These are phyloP conservation scores for Diachasmimorpha longicaudata DNA, from an alignment of 1,140 invertebrate species.

Conservation along the genomic window DNA sequence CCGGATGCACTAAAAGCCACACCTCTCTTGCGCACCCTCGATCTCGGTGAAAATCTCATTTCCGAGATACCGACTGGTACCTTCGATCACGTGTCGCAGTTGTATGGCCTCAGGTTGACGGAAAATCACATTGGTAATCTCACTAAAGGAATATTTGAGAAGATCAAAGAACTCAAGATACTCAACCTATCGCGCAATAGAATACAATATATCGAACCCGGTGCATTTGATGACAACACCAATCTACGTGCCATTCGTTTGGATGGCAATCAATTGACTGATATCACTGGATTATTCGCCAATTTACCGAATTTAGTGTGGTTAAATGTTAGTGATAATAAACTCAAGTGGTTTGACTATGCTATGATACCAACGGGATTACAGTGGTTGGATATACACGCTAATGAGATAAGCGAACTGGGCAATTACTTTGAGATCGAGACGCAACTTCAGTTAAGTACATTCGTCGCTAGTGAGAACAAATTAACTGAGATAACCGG, in stretches of 20 bases:
- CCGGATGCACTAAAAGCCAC: conserved; percentile 85
- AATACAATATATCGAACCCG: conserved; percentile 83
- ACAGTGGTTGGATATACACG: conserved; percentile 89
- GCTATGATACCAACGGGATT: conserved; percentile 87
- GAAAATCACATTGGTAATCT: conserved; percentile 90
- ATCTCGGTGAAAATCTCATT: conserved; percentile 89
- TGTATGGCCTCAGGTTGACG: conserved; percentile 83
- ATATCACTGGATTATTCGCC: conserved; percentile 83
- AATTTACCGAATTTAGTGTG: conserved; percentile 87
- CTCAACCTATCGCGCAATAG: conserved; percentile 88
- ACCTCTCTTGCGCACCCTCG: conserved; percentile 81
- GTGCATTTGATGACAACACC: conserved; percentile 82
- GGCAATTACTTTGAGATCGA: conserved; percentile 92
- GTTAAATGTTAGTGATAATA: conserved; percentile 92
- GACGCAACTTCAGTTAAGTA: conserved; percentile 79
- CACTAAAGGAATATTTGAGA: conserved; percentile 81
- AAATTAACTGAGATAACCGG: conserved; percentile 84
- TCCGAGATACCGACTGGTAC: conserved; percentile 81
- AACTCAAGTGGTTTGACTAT: conserved; percentile 88
- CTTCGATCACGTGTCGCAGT: conserved; percentile 78
- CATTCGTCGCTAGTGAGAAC: conserved; percentile 87
- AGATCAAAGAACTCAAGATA: conserved; percentile 83
- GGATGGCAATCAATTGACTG: conserved; percentile 86
- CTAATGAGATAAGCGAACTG: conserved; percentile 84
- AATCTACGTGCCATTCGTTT: conserved; percentile 86